These are phyloP conservation scores for Argopecten irradians DNA, from an alignment of 1,140 invertebrate species.

Conservation along the genomic window DNA sequence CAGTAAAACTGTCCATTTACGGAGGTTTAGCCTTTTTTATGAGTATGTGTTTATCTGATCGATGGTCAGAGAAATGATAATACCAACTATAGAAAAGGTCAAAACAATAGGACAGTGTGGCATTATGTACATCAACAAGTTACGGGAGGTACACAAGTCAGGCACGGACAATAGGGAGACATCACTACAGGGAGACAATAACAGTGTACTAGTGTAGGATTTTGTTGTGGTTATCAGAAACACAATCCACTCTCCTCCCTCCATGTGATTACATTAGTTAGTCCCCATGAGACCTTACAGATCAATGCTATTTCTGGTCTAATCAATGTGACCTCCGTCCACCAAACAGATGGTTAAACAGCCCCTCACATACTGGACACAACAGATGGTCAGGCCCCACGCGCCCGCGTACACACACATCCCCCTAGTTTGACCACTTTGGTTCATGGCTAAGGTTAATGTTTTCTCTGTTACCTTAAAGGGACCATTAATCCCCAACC, in stretches of 20 bases:
- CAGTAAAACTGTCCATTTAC: not conserved
- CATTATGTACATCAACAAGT: not conserved
- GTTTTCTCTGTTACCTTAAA: not conserved
- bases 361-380: not conserved
- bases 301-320: constrained; percentile 10
- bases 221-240: not conserved
- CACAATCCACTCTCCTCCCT: constrained; percentile 5
- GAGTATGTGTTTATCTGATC: not conserved
- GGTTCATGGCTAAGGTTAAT: not conserved
- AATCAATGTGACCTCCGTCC: not conserved
- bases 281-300: not conserved
- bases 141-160: not conserved
- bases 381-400: not conserved
- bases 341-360: constrained; percentile 8
- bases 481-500: not conserved
- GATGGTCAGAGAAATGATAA: not conserved
- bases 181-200: not conserved
- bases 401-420: no score
- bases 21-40: not conserved
- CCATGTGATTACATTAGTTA: constrained; percentile 18
- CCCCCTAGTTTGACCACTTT: not conserved
- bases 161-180: not conserved
- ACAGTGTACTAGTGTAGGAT: not conserved
- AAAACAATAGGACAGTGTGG: not conserved
- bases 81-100: constrained; percentile 13